Conservation (phyloP, 1,140 invertebrate genomes). For the Eciton burchellii region DNA sequence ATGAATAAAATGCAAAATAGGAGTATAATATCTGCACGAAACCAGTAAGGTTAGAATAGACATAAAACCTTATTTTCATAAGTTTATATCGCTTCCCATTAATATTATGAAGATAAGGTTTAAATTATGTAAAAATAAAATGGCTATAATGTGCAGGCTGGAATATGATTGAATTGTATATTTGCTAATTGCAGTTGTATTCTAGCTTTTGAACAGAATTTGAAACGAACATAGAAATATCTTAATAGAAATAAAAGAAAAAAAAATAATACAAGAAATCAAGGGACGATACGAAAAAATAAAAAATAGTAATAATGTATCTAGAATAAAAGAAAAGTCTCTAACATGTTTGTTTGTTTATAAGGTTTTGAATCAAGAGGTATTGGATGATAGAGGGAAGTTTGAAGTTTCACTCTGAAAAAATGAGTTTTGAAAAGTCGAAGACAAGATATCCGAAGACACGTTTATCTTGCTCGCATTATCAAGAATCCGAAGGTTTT, state of each 20-base stretch:
- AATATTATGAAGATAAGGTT: slow-evolving; percentile 77
- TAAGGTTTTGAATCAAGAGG: slow-evolving; percentile 87
- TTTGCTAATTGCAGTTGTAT: slow-evolving; percentile 73
- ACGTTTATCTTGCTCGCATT: slow-evolving; percentile 83
- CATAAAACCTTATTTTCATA: slow-evolving; percentile 79
- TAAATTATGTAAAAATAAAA: slow-evolving; percentile 72
- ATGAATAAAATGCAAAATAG: slow-evolving; percentile 45
- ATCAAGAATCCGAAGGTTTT: slow-evolving; percentile 83
- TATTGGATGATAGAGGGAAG: slow-evolving; percentile 87
- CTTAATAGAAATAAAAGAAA: slow-evolving; percentile 64
- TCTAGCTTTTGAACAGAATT: slow-evolving; percentile 69
- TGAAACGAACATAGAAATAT: slow-evolving; percentile 67
- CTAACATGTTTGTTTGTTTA: slow-evolving; percentile 86
- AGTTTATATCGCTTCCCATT: slow-evolving; percentile 65
- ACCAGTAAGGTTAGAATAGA: slow-evolving; percentile 81
- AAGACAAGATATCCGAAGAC: slow-evolving; percentile 84
- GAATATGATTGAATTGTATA: slow-evolving; percentile 76
- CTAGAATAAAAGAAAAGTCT: slow-evolving; percentile 81
- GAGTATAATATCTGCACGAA: slow-evolving; percentile 66
- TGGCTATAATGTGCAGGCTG: slow-evolving; percentile 83
- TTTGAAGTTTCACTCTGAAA: slow-evolving; percentile 85
- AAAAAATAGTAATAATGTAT: slow-evolving; percentile 72
- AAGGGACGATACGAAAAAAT: slow-evolving; percentile 59
- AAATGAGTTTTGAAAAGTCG: slow-evolving; percentile 84
- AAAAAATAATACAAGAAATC: slow-evolving; percentile 48